phyloP scores from a whole-genome alignment of 2,888 invertebrate species.

The Ectemnius lituratus region DNA sequence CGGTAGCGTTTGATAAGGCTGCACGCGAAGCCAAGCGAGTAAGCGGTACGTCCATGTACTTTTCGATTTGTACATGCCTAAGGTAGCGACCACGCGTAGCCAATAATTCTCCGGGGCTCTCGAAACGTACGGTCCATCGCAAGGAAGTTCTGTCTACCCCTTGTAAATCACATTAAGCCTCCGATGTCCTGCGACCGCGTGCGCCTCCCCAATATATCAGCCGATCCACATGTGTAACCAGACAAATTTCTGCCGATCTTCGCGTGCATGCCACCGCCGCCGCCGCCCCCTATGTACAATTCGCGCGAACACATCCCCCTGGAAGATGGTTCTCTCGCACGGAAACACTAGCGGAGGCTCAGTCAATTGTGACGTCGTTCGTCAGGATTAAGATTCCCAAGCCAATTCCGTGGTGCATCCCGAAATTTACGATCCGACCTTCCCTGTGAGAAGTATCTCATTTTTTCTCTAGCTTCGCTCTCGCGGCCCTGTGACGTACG shows the following conservation, averaged over 20 bases:
- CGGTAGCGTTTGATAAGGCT: too few species aligned
- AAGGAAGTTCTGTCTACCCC: slow-evolving; percentile 54
- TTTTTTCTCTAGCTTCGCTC: slow-evolving; percentile 26
- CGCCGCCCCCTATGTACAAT: background rate
- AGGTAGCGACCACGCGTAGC: slow-evolving; percentile 55
- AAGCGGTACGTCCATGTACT: slow-evolving; percentile 17
- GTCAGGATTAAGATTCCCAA: slow-evolving; percentile 5
- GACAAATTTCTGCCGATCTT: slow-evolving; percentile 49
- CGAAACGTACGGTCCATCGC: slow-evolving; percentile 60
- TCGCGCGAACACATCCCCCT: background rate
- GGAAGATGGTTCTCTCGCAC: background rate
- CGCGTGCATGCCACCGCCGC: background rate
- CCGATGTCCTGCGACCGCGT: slow-evolving; percentile 51
- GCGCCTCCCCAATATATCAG: slow-evolving; percentile 58
- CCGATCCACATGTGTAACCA: slow-evolving; percentile 32
- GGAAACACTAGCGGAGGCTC: background rate
- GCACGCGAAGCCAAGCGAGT: too few species aligned
- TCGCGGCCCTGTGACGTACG: slow-evolving; percentile 34
- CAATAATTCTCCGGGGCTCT: slow-evolving; percentile 61
- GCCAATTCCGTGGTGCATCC: background rate
- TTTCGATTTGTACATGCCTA: slow-evolving; percentile 38
- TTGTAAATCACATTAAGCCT: slow-evolving; percentile 64
- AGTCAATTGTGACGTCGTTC: background rate
- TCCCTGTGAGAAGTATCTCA: slow-evolving; percentile 28
- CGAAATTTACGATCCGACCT: slow-evolving; percentile 20